These are phyloP conservation scores for Argya squamiceps DNA, from an alignment of 2,797 vertebrate genomes.

Conservation along the genomic window DNA sequence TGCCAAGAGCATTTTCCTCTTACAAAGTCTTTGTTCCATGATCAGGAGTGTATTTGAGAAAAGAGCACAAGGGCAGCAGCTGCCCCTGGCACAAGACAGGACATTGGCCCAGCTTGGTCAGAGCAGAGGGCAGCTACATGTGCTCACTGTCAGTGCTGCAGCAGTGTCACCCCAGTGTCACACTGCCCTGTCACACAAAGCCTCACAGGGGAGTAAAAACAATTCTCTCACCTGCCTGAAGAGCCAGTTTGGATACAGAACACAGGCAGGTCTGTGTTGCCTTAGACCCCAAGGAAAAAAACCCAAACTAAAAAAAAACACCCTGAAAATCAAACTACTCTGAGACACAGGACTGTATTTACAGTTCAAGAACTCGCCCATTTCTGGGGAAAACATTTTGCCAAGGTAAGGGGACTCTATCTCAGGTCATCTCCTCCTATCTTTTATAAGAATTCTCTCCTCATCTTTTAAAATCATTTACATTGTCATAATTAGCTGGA, in stretches of 20 bases:
- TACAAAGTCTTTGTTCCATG: not conserved
- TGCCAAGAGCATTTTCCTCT: not conserved
- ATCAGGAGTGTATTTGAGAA: not conserved
- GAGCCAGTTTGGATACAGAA: accelerated
- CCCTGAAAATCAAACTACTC: not conserved
- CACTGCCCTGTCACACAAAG: accelerated
- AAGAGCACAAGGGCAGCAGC: not conserved
- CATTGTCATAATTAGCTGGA: not conserved
- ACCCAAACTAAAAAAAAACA: accelerated
- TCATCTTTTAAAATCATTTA: not conserved
- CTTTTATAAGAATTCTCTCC: not conserved
- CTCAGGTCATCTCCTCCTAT: not conserved
- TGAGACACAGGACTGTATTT: not conserved
- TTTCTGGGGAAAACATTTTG: not conserved
- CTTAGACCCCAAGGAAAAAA: not conserved
- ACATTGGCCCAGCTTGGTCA: accelerated
- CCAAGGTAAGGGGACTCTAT: accelerated
- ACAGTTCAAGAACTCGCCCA: not conserved
- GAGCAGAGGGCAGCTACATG: not conserved
- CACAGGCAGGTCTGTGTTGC: not conserved
- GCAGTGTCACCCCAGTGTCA: not conserved
- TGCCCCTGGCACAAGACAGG: not conserved
- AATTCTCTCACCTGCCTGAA: not conserved
- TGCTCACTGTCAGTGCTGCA: not conserved
- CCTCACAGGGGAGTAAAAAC: not conserved